phyloP scores from a whole-genome alignment of 2,113 vertebrate genomes.

The Rafetus swinhoei region DNA sequence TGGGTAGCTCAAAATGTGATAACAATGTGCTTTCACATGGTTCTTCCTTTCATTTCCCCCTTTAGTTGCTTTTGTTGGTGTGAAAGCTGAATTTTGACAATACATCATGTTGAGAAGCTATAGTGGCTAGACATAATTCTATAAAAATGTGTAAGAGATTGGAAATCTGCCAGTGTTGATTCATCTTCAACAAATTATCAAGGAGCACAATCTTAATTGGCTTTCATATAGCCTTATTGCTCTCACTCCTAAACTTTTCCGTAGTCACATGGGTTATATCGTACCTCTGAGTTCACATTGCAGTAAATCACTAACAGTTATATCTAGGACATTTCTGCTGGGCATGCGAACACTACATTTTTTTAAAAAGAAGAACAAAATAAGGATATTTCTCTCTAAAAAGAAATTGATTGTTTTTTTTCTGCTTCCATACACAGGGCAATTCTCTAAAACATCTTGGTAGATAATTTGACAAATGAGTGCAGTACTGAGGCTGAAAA shows the following conservation, averaged over 20 bases:
- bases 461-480: neutral
- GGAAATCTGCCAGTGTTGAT: neutral
- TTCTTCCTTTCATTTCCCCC: neutral
- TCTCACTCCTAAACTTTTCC: neutral
- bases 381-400: neutral
- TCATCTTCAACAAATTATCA: neutral
- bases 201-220: neutral
- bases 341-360: neutral
- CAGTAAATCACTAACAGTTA: neutral
- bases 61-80: neutral
- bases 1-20: neutral
- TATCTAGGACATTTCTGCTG: neutral
- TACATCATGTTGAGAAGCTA: neutral
- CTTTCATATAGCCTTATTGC: neutral
- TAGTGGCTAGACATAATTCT: neutral
- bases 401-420: neutral
- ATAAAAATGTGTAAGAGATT: neutral
- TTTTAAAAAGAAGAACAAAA: neutral
- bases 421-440: neutral
- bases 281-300: neutral
- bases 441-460: neutral
- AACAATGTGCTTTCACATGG: neutral
- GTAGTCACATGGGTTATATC: neutral
- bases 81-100: neutral
- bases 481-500: neutral